A percentile compares a stretch with the other conserved stretches of the same genome.
These are phyloP conservation scores for Papilio polyxenes DNA, from an alignment of 1,140 invertebrate species.

Conservation along the genomic window DNA sequence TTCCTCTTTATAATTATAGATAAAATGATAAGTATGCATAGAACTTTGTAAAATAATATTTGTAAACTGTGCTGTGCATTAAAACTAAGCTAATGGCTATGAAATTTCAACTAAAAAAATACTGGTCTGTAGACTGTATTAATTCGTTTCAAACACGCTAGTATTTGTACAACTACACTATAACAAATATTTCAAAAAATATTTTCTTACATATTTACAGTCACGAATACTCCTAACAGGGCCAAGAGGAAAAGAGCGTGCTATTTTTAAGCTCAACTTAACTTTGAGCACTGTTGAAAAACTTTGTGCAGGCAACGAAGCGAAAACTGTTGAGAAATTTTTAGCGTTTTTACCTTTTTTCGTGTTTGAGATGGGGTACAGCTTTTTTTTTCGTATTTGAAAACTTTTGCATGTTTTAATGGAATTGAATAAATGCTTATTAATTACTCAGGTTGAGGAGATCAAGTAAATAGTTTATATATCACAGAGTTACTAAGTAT, in stretches of 20 bases:
- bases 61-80: neutral
- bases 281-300: constrained; percentile 12
- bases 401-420: neutral
- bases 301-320: constrained; percentile 16
- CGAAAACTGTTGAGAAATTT: constrained; percentile 1
- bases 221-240: neutral
- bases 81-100: neutral
- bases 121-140: too few relatives aligned
- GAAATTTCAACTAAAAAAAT: neutral
- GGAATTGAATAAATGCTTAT: neutral
- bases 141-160: neutral
- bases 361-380: neutral
- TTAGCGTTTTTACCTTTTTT: neutral
- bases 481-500: neutral
- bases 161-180: neutral
- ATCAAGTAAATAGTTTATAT: neutral
- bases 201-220: constrained; percentile 7
- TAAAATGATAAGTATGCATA: neutral
- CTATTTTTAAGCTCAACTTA: constrained; percentile 23
- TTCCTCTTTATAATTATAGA: neutral
- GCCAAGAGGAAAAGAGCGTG: constrained; percentile 23
- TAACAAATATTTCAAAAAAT: neutral
- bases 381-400: neutral
- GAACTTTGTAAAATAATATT: neutral
- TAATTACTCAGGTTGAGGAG: neutral